A percentile compares a stretch with the other conserved stretches of the same genome.
Evolutionary conservation across 2,797 vertebrate genomes (phyloP).

Genomic region (Kryptolebias ocellatus): DNA sequence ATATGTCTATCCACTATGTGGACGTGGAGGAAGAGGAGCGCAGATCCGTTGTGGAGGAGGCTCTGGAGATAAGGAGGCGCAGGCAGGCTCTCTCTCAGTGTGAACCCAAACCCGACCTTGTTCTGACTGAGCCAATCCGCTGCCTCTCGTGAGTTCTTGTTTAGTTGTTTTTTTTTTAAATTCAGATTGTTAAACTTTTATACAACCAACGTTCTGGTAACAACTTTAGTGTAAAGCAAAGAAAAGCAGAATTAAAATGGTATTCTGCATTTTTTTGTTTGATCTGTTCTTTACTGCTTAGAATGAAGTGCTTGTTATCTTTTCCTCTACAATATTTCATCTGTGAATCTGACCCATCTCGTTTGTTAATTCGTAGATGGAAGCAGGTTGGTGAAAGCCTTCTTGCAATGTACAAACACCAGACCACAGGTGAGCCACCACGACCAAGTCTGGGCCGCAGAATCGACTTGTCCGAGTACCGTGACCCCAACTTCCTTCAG

Average conservation of each 20-base stretch:
- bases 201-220: no score
- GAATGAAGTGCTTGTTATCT: not conserved
- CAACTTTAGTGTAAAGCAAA: no score
- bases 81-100: conserved; percentile 84
- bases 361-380: conserved; percentile 83
- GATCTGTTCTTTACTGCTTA: no score
- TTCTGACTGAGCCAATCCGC: conserved; percentile 87
- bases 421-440: conserved; percentile 91
- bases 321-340: not conserved
- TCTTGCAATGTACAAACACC: conserved; percentile 91
- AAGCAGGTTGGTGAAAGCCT: conserved; percentile 93
- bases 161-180: not conserved
- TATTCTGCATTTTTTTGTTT: not conserved
- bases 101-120: conserved; percentile 88
- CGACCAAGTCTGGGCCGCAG: conserved; percentile 90
- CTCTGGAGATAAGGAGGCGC: conserved; percentile 87
- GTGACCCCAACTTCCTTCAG: conserved; percentile 82
- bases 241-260: no score
- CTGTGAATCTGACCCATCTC: not conserved
- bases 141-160: conserved; percentile 86
- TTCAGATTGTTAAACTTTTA: not conserved
- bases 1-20: conserved; percentile 90
- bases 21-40: conserved; percentile 88
- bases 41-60: conserved; percentile 88
- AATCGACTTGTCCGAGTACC: conserved; percentile 92